These are phyloP conservation scores for Macheiramphus alcinus DNA, from an alignment of 2,113 vertebrate genomes.

Conservation along the genomic window DNA sequence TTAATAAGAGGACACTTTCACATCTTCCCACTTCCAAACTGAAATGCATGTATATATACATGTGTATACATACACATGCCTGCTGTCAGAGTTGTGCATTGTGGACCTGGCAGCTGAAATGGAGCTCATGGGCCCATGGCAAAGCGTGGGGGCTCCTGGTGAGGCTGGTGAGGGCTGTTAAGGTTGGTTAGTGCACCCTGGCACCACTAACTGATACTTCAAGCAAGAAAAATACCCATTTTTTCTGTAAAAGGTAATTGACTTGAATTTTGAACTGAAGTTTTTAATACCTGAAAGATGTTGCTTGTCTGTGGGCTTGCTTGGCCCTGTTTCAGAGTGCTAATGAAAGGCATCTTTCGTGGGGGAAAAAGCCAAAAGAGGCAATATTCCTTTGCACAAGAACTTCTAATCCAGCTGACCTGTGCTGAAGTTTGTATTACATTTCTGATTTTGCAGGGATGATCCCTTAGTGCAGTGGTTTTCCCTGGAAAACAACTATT, in stretches of 20 bases:
- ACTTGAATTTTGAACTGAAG: neutral
- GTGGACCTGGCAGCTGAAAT: neutral
- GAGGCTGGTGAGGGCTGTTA: neutral
- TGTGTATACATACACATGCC: neutral
- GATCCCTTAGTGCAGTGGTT: neutral
- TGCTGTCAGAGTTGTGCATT: neutral
- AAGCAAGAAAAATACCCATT: neutral
- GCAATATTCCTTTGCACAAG: neutral
- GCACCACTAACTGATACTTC: neutral
- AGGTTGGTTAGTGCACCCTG: neutral
- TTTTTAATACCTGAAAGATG: neutral
- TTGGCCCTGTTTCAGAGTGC: neutral
- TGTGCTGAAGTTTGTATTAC: rapidly evolving
- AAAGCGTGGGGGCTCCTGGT: rapidly evolving
- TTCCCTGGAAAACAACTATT: neutral
- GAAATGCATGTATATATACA: neutral
- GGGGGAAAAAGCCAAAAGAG: neutral
- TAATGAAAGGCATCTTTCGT: neutral
- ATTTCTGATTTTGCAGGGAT: neutral
- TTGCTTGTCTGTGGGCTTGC: neutral
- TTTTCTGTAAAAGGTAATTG: neutral
- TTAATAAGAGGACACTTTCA: neutral
- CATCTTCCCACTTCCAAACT: neutral
- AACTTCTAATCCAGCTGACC: neutral
- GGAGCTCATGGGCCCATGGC: neutral